phyloP scores from a whole-genome alignment of 2,888 invertebrate species.

The Priocnemis perturbator region DNA sequence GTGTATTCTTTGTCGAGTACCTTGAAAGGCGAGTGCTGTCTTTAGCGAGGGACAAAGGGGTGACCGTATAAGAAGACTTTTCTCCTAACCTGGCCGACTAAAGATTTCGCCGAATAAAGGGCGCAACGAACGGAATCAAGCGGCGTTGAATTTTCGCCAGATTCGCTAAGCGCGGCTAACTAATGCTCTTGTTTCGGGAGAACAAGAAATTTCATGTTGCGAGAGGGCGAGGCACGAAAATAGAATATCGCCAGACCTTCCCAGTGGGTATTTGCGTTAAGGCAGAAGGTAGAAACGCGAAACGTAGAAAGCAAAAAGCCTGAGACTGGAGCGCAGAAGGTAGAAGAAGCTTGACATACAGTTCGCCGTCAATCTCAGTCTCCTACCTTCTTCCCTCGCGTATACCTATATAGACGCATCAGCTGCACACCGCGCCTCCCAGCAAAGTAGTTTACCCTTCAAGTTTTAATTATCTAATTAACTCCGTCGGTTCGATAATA shows the following conservation, averaged over 20 bases:
- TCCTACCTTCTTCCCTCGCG: background rate
- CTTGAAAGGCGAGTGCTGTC: background rate
- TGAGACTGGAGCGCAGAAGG: background rate
- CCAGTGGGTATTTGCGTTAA: too few species aligned
- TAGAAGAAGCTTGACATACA: constrained; percentile 3
- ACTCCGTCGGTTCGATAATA: constrained; percentile 66
- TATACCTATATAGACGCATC: constrained; percentile 21
- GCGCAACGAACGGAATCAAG: too few species aligned
- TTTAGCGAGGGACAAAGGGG: too few species aligned
- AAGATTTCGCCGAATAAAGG: too few species aligned
- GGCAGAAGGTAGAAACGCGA: too few species aligned
- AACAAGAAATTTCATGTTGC: too few species aligned
- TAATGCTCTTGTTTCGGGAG: too few species aligned
- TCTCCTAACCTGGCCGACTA: background rate
- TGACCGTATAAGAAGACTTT: background rate
- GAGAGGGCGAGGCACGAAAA: too few species aligned
- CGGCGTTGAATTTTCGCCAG: too few species aligned
- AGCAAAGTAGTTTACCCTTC: constrained; percentile 61
- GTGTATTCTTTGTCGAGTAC: background rate
- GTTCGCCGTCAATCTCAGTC: background rate
- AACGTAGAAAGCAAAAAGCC: too few species aligned
- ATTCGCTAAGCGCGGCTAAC: too few species aligned
- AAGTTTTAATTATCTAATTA: constrained; percentile 71
- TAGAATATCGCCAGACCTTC: too few species aligned
- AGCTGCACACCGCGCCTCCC: constrained; percentile 19